Evolutionary conservation across 2,113 vertebrate genomes (phyloP).

Genomic region (Microcebus murinus): DNA sequence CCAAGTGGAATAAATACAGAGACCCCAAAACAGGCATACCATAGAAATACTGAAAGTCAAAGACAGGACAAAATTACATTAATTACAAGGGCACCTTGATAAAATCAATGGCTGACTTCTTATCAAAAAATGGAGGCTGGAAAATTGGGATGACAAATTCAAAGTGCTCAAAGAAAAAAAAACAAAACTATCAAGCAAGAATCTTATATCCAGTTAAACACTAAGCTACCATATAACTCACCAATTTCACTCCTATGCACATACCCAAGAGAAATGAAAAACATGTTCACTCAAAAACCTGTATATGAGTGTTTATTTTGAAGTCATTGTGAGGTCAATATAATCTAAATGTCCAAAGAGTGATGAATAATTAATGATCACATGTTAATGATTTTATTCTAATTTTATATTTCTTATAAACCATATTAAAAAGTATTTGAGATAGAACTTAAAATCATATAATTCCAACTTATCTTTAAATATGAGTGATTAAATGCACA

Average conservation of each 20-base stretch:
- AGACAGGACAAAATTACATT: background rate
- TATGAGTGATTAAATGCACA: background rate
- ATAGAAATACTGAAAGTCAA: background rate
- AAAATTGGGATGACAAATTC: background rate
- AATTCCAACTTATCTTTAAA: background rate
- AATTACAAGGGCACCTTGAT: background rate
- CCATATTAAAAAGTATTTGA: background rate
- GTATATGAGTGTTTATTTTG: background rate
- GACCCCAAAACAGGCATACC: background rate
- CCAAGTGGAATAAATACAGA: background rate
- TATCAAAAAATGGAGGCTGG: background rate
- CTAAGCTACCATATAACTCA: background rate
- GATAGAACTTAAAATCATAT: background rate
- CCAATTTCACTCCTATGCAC: background rate
- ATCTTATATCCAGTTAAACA: background rate
- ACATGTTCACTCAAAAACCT: background rate
- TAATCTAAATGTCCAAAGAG: background rate
- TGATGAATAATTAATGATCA: background rate
- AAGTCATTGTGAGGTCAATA: background rate
- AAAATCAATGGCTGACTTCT: background rate
- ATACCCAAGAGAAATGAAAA: background rate
- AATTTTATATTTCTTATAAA: background rate
- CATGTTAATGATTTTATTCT: background rate
- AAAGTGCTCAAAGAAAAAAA: background rate
- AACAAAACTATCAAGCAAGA: background rate